A percentile compares a stretch with the other conserved stretches of the same genome.
phyloP scores from a whole-genome alignment of 2,888 invertebrate species.

The Ophioninae sp. region DNA sequence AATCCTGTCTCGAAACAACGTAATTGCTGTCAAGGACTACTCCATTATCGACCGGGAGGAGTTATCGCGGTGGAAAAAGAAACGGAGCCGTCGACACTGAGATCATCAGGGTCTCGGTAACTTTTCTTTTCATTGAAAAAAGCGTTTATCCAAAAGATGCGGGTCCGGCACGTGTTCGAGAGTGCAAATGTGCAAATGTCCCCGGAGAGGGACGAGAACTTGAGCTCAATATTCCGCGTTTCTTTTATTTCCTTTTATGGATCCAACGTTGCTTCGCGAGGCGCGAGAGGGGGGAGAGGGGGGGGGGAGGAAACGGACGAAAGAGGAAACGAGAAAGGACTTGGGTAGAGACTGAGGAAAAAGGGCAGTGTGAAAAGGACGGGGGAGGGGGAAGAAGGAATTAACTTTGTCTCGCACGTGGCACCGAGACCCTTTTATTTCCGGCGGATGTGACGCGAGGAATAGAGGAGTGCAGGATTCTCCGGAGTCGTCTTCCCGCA shows the following conservation, averaged over 20 bases:
- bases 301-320: no score
- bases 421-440: constrained; percentile 66
- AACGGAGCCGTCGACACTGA: background rate
- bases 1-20: no score
- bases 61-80: background rate
- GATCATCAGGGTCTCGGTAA: constrained; percentile 27
- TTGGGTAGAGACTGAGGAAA: background rate
- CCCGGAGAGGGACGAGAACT: background rate
- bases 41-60: background rate
- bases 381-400: background rate
- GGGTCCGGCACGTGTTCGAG: constrained; percentile 54
- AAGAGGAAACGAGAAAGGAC: no score
- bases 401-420: constrained; percentile 60
- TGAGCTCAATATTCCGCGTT: background rate
- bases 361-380: background rate
- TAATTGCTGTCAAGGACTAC: no score
- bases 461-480: constrained; percentile 11
- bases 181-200: constrained; percentile 39
- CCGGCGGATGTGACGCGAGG: constrained; percentile 69
- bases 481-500: constrained; percentile 44
- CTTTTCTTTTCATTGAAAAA: constrained; percentile 6
- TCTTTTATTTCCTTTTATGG: constrained; percentile 11
- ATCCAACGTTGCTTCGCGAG: background rate
- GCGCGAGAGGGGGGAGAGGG: background rate
- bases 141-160: constrained; percentile 39